Conservation (phyloP, 2,888 invertebrate genomes). For the Tenthredo notha region DNA sequence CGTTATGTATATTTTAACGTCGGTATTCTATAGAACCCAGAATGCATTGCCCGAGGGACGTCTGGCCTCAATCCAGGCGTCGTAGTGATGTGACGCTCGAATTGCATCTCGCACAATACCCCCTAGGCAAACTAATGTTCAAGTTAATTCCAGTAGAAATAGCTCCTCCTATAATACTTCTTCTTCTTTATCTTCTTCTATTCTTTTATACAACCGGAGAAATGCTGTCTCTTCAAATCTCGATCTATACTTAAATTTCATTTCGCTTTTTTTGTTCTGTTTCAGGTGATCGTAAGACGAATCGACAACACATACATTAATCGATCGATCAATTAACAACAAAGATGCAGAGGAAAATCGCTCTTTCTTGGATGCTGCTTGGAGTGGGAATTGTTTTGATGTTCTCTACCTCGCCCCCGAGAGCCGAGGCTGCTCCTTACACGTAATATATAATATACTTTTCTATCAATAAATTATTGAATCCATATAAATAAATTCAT, state of each 20-base stretch:
- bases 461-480: background rate
- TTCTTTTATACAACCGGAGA: background rate
- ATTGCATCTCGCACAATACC: slow-evolving; percentile 30
- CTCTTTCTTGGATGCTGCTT: slow-evolving; percentile 67
- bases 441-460: slow-evolving; percentile 60
- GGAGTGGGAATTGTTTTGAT: slow-evolving; percentile 63
- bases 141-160: slow-evolving; percentile 23
- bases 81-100: slow-evolving; percentile 6
- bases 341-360: slow-evolving; percentile 69
- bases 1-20: background rate
- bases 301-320: background rate
- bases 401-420: slow-evolving; percentile 55
- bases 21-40: background rate
- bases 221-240: background rate
- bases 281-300: background rate
- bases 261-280: background rate
- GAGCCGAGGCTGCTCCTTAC: slow-evolving; percentile 69
- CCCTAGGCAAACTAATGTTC: slow-evolving; percentile 32
- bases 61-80: slow-evolving; percentile 24
- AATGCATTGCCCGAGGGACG: slow-evolving; percentile 47
- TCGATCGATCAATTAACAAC: background rate
- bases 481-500: background rate
- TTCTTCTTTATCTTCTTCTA: background rate
- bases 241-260: background rate
- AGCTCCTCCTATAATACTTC: background rate